A percentile compares a stretch with the other conserved stretches of the same genome.
phyloP scores from a whole-genome alignment of 2,113 vertebrate genomes.

The Sinosuthora webbiana region DNA sequence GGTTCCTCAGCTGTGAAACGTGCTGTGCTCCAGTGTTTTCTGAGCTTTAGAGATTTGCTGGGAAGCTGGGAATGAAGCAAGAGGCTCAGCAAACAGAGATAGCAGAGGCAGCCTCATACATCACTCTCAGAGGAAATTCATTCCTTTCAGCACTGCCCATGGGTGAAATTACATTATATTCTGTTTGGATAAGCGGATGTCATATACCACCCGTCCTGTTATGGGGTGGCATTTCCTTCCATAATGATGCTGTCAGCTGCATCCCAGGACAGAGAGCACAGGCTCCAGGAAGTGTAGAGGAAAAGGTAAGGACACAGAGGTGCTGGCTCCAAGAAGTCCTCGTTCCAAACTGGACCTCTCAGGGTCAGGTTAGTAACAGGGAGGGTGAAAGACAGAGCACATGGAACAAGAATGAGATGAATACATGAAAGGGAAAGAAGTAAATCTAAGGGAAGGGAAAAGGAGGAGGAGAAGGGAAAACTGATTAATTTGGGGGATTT shows the following conservation, averaged over 20 bases:
- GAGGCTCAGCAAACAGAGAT: conserved; percentile 60
- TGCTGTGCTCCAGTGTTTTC: conserved; percentile 49
- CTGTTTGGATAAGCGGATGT: conserved; percentile 74
- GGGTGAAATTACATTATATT: conserved; percentile 77
- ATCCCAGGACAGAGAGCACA: not conserved
- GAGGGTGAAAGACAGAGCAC: not conserved
- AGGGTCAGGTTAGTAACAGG: not conserved
- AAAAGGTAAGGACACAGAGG: not conserved
- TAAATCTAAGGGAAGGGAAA: not conserved
- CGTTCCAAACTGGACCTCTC: not conserved
- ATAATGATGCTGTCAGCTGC: not conserved
- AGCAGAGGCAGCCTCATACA: conserved; percentile 56
- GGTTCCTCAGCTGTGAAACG: conserved; percentile 71
- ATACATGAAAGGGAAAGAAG: not conserved
- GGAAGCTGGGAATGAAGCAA: conserved; percentile 41
- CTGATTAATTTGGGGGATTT: not conserved
- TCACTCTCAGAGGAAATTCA: conserved; percentile 57
- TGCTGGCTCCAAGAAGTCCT: not conserved
- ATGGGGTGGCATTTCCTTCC: not conserved
- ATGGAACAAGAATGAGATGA: not conserved
- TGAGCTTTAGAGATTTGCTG: conserved; percentile 66
- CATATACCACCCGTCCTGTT: conserved; percentile 10
- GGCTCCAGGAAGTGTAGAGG: not conserved
- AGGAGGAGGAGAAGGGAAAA: not conserved
- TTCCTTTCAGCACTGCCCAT: conserved; percentile 71